Evolutionary conservation across 2,113 vertebrate species (phyloP).

Genomic region (Myotis yumanensis): DNA sequence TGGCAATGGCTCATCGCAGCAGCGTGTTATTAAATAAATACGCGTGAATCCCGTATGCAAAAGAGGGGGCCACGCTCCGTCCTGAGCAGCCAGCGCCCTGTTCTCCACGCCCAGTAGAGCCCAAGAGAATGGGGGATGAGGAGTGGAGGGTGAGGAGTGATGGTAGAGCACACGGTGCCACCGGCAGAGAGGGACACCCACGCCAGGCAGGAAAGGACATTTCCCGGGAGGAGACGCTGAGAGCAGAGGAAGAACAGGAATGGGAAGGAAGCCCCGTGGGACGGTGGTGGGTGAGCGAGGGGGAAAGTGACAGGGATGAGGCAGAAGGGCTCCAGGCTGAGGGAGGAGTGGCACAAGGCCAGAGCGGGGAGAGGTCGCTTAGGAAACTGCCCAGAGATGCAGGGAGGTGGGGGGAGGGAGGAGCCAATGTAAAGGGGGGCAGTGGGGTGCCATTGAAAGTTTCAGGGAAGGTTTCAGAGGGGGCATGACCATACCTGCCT

Average conservation of each 20-base stretch:
- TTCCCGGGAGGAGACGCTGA: neutral
- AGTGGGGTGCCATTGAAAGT: neutral
- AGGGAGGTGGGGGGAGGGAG: neutral
- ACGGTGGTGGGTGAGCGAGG: neutral
- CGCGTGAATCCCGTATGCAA: neutral
- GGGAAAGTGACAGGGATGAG: neutral
- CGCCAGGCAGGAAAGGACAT: no score
- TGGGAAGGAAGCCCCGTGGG: neutral
- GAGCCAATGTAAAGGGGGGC: neutral
- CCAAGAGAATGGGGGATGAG: neutral
- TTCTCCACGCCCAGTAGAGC: neutral
- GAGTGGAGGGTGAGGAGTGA: neutral
- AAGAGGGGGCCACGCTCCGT: neutral
- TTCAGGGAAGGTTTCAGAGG: neutral
- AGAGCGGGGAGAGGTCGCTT: neutral
- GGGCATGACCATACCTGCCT: neutral
- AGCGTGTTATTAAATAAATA: neutral
- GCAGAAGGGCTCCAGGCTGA: neutral
- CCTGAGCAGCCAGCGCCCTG: neutral
- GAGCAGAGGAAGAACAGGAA: neutral
- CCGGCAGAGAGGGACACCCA: neutral
- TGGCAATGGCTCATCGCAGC: neutral
- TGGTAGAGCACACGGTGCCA: neutral
- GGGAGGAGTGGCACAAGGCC: neutral
- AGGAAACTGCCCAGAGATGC: neutral